Evolutionary conservation across 1,140 invertebrate genomes (phyloP).

Genomic region (Calephelis virginiensis): DNA sequence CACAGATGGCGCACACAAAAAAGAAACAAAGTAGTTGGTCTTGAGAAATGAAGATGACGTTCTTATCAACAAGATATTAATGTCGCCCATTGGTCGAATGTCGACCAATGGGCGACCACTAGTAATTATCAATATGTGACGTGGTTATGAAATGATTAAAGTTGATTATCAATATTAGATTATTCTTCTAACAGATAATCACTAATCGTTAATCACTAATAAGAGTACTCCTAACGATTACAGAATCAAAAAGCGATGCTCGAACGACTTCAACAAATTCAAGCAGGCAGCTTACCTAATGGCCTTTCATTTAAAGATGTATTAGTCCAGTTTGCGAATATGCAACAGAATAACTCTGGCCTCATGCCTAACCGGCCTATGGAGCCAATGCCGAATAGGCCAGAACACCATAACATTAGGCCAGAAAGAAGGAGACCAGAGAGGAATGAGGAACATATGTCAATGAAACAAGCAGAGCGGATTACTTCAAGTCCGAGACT

Average conservation of each 20-base stretch:
- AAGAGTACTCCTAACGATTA: conserved; percentile 22
- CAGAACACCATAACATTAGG: conserved; percentile 49
- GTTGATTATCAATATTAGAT: too few species aligned
- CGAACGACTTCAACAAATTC: conserved; percentile 64
- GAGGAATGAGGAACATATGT: conserved; percentile 44
- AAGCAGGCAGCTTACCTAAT: conserved; percentile 59
- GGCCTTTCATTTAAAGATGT: conserved; percentile 86
- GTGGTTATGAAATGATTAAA: too few species aligned
- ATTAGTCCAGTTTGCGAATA: conserved; percentile 86
- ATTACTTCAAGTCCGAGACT: conserved; percentile 58
- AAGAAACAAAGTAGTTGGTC: too few species aligned
- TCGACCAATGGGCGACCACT: too few species aligned
- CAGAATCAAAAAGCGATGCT: conserved; percentile 73
- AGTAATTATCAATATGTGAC: too few species aligned
- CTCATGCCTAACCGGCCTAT: conserved; percentile 49
- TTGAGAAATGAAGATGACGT: too few species aligned
- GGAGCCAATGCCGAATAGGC: conserved; percentile 47
- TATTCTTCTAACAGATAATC: too few species aligned
- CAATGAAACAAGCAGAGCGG: conserved; percentile 49
- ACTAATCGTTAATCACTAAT: too few species aligned
- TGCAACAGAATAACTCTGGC: conserved; percentile 59
- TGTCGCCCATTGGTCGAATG: too few species aligned
- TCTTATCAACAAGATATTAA: too few species aligned
- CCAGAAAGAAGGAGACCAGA: conserved; percentile 43
- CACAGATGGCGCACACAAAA: too few species aligned